Percentiles rank a stretch among this genome's conserved stretches.
Evolutionary conservation across 2,888 invertebrate genomes (phyloP).

Genomic region (Nematopogon swammerdamellus): DNA sequence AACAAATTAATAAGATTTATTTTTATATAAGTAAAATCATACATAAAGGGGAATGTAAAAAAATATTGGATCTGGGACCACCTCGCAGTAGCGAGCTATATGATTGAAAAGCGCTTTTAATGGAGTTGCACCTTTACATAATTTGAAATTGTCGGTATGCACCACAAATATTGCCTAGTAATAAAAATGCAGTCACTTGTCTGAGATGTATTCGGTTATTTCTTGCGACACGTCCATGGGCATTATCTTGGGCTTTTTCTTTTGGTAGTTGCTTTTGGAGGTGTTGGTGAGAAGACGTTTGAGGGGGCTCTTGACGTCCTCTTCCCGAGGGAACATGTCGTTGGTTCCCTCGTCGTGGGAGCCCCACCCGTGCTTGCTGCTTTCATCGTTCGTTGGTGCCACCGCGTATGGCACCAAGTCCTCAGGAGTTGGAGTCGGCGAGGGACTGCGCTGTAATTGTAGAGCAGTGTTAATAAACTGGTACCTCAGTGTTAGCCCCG

Average conservation of each 20-base stretch:
- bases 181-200: no score
- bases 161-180: no score
- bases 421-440: background rate
- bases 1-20: no score
- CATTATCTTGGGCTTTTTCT: slow-evolving; percentile 27
- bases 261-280: background rate
- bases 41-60: no score
- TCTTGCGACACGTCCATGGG: slow-evolving; percentile 19
- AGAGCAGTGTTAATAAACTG: no score
- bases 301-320: slow-evolving; percentile 34
- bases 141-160: no score
- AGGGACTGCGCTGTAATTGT: background rate
- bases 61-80: no score
- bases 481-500: no score
- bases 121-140: no score
- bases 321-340: slow-evolving; percentile 14
- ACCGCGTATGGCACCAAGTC: background rate
- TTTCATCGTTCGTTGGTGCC: slow-evolving; percentile 24
- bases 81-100: no score
- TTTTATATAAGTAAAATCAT: no score
- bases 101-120: no score
- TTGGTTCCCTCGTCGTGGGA: slow-evolving; percentile 20
- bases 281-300: slow-evolving; percentile 15
- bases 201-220: slow-evolving; percentile 29
- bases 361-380: slow-evolving; percentile 28